phyloP scores from a whole-genome alignment of 2,888 invertebrate species.

The Agonum fuliginosum region DNA sequence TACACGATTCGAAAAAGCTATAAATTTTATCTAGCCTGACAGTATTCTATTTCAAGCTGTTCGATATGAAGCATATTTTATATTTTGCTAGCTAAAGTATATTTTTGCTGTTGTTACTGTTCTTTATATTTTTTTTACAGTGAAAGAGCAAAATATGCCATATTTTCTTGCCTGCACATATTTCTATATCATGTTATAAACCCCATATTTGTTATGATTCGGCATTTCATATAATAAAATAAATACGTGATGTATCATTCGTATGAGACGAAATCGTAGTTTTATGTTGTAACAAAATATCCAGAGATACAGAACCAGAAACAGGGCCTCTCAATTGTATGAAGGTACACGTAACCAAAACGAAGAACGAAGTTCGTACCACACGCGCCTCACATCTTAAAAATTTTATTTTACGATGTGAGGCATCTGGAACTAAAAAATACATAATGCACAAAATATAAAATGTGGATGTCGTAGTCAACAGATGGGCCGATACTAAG shows the following conservation, averaged over 20 bases:
- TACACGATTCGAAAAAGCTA: too few relatives aligned
- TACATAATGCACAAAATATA: conserved; percentile 30
- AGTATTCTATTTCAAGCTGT: too few relatives aligned
- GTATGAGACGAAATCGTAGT: background rate
- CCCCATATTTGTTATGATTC: conserved; percentile 23
- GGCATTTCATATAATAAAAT: conserved; percentile 20
- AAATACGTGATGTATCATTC: conserved; percentile 24
- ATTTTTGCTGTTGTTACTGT: too few relatives aligned
- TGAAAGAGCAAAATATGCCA: too few relatives aligned
- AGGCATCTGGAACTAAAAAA: conserved; percentile 36
- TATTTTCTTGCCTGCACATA: too few relatives aligned
- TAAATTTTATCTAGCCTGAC: too few relatives aligned
- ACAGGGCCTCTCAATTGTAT: conserved; percentile 10
- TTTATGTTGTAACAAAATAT: conserved; percentile 14
- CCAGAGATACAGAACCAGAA: background rate
- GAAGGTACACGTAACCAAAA: background rate
- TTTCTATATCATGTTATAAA: too few relatives aligned
- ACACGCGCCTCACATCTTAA: conserved; percentile 21
- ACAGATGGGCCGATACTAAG: conserved; percentile 17
- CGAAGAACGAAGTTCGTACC: background rate
- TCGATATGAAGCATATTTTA: too few relatives aligned
- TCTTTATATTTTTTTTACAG: too few relatives aligned
- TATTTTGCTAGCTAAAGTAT: too few relatives aligned
- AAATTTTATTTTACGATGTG: conserved; percentile 37
- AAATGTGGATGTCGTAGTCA: conserved; percentile 18